phyloP scores from a whole-genome alignment of 1,140 invertebrate genomes.

The Drosophila nasuta region DNA sequence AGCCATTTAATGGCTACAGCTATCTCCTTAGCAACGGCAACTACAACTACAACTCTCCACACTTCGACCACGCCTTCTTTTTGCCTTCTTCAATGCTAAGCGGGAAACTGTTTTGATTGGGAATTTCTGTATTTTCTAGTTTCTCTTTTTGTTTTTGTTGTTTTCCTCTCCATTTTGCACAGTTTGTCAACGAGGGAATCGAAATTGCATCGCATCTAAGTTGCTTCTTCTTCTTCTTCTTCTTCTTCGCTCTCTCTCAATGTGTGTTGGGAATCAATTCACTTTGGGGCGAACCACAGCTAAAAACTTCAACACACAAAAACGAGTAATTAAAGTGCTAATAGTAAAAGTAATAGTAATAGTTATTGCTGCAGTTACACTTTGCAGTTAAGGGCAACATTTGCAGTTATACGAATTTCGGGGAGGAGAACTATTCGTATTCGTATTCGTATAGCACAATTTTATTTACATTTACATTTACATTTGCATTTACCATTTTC shows the following conservation, averaged over 20 bases:
- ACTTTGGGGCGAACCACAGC: background rate
- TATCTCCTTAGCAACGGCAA: slow-evolving; percentile 25
- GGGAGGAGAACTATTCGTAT: too few relatives aligned
- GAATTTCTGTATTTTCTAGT: slow-evolving; percentile 9
- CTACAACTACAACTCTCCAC: too few relatives aligned
- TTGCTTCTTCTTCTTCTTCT: background rate
- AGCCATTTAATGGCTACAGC: slow-evolving; percentile 69
- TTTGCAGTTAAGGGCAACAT: background rate
- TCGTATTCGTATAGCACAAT: background rate
- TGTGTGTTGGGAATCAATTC: too few relatives aligned
- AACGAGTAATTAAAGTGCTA: slow-evolving; percentile 22
- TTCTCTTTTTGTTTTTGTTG: background rate
- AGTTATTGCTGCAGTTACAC: slow-evolving; percentile 6
- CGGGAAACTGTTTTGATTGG: slow-evolving; percentile 35
- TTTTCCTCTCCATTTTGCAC: slow-evolving; percentile 1
- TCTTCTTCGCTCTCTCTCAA: background rate
- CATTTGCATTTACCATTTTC: slow-evolving; percentile 18
- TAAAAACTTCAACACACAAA: slow-evolving; percentile 9
- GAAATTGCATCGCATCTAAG: slow-evolving; percentile 18
- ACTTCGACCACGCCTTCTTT: slow-evolving; percentile 30
- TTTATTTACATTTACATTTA: slow-evolving; percentile 10
- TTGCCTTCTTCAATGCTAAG: background rate
- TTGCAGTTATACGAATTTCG: background rate
- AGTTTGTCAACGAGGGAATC: slow-evolving; percentile 18
- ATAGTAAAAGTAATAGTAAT: background rate